Evolutionary conservation across 2,888 invertebrate genomes (phyloP), one percentile per base, ranked within the genome.

Genomic region (Argynnis bischoffii): DNA sequence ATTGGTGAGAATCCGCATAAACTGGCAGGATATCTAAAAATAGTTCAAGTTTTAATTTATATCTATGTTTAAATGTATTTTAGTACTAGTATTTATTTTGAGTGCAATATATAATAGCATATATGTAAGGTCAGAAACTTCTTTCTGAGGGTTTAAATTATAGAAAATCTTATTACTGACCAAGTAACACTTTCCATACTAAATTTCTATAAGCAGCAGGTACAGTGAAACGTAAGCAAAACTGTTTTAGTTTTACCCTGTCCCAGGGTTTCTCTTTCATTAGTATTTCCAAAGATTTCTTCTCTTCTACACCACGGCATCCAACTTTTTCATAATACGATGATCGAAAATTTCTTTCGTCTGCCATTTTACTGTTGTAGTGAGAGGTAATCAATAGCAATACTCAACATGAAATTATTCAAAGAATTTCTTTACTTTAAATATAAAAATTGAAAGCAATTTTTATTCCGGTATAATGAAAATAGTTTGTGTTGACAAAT

Each of bases 291-390:
- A 98, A 88, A 0, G 97, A 97, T 88, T 97, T 97, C 85, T 97
- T 98, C 81, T 97, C 97, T 87, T 98, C 98, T 0, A 98, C 97
- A 76, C 96, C 96, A 73, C 97, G 95, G 86, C 97, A 98, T 50
- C 98, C 98, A 14, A 98, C 97, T 90, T 97, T 97, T 86, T 96
- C 97, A 78, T 97, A 97, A 80, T 97, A 97, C 3, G 96, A 95
- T 0, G 96, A 96, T 48, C 97, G 94, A 85, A 97, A 97, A 88
- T 97, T 97, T 73, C 96, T 92, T 82, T 96, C 96, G 80, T 97
- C 96, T 15, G 94, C 91, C 85, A 87, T 91, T 75, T 76, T 80
- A 6, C 35, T n/a, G 57, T 47, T 35, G 21, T 57, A 55, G 15
- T 41, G 60, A 55, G 59, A 69, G 61, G 53, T 50, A 21, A 63